phyloP scores from a whole-genome alignment of 2,888 invertebrate genomes.

The Eilema caniola region DNA sequence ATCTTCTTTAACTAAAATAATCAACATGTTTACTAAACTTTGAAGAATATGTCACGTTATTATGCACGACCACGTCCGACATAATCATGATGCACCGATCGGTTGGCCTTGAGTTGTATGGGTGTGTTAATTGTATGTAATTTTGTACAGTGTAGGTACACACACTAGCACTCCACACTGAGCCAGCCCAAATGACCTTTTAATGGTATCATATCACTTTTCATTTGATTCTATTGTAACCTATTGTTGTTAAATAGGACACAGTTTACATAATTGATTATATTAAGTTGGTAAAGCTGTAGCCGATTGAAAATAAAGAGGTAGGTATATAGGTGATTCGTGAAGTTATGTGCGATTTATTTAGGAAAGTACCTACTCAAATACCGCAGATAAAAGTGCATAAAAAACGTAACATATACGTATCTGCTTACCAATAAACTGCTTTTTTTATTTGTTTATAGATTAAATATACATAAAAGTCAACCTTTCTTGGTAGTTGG shows the following conservation, averaged over 20 bases:
- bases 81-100: slow-evolving; percentile 50
- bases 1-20: background rate
- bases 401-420: no score
- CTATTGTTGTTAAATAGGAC: slow-evolving; percentile 18
- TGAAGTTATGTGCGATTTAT: no score
- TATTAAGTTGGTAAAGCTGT: no score
- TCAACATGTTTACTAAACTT: background rate
- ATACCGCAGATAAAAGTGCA: no score
- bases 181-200: slow-evolving; percentile 37
- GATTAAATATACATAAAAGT: background rate
- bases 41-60: slow-evolving; percentile 1
- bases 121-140: slow-evolving; percentile 55
- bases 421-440: background rate
- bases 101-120: slow-evolving; percentile 58
- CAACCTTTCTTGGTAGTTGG: no score
- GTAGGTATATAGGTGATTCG: no score
- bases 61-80: background rate
- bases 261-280: background rate
- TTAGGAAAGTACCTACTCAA: no score
- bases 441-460: no score
- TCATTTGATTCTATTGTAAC: slow-evolving; percentile 27
- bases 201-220: slow-evolving; percentile 38
- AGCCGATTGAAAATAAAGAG: no score
- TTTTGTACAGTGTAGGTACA: slow-evolving; percentile 38
- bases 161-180: slow-evolving; percentile 15